A percentile compares a stretch with the other conserved stretches of the same genome.
phyloP scores from a whole-genome alignment of 2,113 vertebrate species.

The Sylvia atricapilla region DNA sequence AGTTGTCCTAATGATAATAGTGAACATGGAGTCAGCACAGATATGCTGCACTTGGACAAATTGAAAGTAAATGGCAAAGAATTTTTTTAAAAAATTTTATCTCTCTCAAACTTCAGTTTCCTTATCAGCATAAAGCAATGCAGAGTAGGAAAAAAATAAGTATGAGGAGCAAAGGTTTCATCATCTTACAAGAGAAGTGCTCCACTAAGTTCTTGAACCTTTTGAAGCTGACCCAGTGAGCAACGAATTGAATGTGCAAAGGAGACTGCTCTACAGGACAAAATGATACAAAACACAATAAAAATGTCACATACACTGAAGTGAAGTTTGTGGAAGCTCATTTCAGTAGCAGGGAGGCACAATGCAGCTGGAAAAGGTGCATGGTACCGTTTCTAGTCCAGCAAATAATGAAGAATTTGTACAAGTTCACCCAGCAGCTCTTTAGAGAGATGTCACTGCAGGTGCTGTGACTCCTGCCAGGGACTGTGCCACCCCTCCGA shows the following conservation, averaged over 20 bases:
- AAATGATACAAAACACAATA: constrained; percentile 33
- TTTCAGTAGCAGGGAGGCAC: constrained; percentile 13
- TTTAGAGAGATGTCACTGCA: background rate
- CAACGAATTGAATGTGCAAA: constrained; percentile 19
- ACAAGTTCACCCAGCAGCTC: background rate
- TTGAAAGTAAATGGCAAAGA: background rate
- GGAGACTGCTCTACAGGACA: constrained; percentile 31
- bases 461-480: background rate
- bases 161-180: background rate
- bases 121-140: constrained; percentile 11
- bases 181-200: background rate
- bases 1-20: background rate
- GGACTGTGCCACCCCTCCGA: background rate
- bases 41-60: constrained; percentile 24
- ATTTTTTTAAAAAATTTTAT: background rate
- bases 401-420: background rate
- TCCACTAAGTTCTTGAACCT: constrained; percentile 11
- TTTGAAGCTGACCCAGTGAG: constrained; percentile 43
- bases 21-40: background rate
- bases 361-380: background rate
- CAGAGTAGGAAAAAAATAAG: background rate
- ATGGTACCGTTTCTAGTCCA: background rate
- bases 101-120: background rate
- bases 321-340: background rate
- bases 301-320: constrained; percentile 40